Evolutionary conservation across 2,113 vertebrate genomes (phyloP).

Genomic region (Engraulis encrasicolus): DNA sequence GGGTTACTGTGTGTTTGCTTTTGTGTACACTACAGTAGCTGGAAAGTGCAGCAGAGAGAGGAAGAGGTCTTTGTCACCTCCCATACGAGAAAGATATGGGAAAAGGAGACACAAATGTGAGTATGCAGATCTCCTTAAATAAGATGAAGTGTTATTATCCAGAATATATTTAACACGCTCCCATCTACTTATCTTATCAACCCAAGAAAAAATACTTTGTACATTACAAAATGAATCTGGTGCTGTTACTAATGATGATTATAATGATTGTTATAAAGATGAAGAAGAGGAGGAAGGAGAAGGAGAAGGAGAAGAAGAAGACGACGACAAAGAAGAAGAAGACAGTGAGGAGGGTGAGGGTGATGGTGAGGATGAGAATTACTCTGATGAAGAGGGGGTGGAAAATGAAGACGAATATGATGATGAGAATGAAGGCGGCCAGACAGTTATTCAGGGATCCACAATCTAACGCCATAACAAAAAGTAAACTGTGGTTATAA

Average conservation of each 20-base stretch:
- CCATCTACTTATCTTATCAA: too few species aligned
- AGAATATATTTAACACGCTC: too few species aligned
- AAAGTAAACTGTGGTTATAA: too few species aligned
- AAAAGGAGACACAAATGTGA: not conserved
- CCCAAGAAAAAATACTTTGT: too few species aligned
- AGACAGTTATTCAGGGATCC: not conserved
- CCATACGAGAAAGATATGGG: not conserved
- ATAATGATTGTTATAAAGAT: not conserved
- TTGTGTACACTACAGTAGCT: not conserved
- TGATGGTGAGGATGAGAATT: slow-evolving; percentile 1
- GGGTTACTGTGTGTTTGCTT: slow-evolving; percentile 1
- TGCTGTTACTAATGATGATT: not conserved
- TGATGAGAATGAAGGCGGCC: not conserved
- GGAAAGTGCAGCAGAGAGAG: not conserved
- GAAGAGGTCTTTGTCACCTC: not conserved
- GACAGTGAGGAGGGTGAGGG: not conserved
- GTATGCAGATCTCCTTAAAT: too few species aligned
- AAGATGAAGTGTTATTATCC: too few species aligned
- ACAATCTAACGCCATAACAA: too few species aligned
- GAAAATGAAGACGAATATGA: not conserved
- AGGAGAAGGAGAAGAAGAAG: not conserved
- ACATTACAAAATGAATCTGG: too few species aligned
- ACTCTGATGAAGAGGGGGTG: not conserved
- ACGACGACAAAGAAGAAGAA: not conserved
- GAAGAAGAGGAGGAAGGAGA: not conserved